phyloP scores from a whole-genome alignment of 2,888 invertebrate species.

The Lepas anatifera region DNA sequence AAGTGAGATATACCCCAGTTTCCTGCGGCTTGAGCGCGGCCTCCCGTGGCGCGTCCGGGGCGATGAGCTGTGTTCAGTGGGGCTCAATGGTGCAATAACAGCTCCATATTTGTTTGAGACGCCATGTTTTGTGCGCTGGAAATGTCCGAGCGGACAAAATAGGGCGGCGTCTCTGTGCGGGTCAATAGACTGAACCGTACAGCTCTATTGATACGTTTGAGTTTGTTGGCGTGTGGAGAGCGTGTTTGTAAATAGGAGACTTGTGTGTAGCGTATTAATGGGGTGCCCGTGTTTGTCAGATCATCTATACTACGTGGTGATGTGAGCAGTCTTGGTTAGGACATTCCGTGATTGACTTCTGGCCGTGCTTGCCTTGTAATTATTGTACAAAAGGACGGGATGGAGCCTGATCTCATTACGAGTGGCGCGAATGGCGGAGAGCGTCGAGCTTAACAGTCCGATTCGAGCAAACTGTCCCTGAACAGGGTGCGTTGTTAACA shows the following conservation, averaged over 20 bases:
- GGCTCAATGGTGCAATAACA: not conserved
- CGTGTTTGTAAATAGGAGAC: not conserved
- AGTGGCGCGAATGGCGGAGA: not conserved
- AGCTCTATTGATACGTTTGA: too few species aligned
- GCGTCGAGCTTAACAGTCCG: not conserved
- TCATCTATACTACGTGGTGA: too few species aligned
- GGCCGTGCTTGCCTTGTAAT: slow-evolving; percentile 2
- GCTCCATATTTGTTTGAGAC: not conserved
- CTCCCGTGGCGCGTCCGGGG: too few species aligned
- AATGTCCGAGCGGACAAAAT: too few species aligned
- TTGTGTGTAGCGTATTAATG: too few species aligned
- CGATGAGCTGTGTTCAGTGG: too few species aligned
- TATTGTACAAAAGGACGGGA: not conserved
- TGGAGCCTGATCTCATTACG: not conserved
- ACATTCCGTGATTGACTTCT: not conserved
- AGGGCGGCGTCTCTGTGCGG: too few species aligned
- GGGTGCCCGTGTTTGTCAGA: too few species aligned
- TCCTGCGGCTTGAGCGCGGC: too few species aligned
- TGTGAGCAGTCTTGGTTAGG: not conserved
- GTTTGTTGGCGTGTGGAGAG: not conserved
- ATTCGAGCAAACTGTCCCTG: not conserved
- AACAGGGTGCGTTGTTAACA: slow-evolving; percentile 1
- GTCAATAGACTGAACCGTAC: too few species aligned
- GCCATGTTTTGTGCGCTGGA: too few species aligned
- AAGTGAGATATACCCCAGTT: too few species aligned